Percentiles rank a stretch among this genome's conserved stretches.
Evolutionary conservation across 1,140 invertebrate genomes (phyloP).

Genomic region (Anastrepha ludens): DNA sequence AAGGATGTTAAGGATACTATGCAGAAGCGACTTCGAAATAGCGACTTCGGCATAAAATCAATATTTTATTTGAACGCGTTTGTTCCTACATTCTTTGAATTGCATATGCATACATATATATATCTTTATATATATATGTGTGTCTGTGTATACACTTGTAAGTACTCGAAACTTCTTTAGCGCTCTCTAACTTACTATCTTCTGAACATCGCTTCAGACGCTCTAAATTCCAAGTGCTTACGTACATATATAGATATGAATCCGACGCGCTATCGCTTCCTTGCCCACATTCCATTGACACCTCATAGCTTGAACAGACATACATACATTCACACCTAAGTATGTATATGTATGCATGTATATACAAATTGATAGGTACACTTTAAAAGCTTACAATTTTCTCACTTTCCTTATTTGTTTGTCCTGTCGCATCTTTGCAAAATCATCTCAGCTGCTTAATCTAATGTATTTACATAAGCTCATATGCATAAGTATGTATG

Average conservation of each 20-base stretch:
- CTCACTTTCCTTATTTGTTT: background rate
- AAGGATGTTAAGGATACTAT: background rate
- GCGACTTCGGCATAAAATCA: background rate
- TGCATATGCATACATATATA: background rate
- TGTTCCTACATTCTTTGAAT: background rate
- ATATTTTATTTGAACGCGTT: background rate
- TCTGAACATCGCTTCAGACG: background rate
- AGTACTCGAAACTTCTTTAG: background rate
- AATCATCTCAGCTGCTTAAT: background rate
- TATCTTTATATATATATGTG: background rate
- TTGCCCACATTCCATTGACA: background rate
- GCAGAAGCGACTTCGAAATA: background rate
- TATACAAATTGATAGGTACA: background rate
- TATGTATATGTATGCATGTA: background rate
- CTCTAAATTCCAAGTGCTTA: background rate
- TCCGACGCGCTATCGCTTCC: background rate
- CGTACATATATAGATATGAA: background rate
- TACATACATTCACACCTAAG: background rate
- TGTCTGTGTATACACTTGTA: background rate
- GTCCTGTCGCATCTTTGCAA: background rate
- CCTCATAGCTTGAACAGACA: background rate
- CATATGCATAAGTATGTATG: background rate
- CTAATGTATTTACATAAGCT: background rate
- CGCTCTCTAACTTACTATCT: background rate
- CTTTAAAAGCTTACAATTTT: constrained; percentile 1